Conservation (phyloP, 2,888 invertebrate genomes). For the Colletes collaris region DNA sequence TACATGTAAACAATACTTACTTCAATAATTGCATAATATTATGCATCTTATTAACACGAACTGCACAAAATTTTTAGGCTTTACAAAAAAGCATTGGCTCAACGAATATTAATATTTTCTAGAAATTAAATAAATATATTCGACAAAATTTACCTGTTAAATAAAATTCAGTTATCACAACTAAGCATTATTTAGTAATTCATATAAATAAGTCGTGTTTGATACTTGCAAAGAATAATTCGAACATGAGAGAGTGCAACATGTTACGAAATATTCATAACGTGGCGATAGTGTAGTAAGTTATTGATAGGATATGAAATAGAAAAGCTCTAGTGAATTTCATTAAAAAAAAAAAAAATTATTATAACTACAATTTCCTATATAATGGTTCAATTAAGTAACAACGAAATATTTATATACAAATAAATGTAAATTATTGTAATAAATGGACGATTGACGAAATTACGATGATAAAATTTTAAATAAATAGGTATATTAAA, state of each 20-base stretch:
- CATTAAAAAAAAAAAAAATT: not conserved
- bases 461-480: not conserved
- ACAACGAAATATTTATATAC: no score
- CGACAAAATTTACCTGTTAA: not conserved
- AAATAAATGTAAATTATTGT: not conserved
- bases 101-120: not conserved
- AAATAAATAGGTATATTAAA: not conserved
- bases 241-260: not conserved
- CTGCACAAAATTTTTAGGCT: not conserved
- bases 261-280: not conserved
- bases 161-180: not conserved
- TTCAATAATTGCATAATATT: not conserved
- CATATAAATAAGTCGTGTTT: not conserved
- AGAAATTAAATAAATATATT: not conserved
- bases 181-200: not conserved
- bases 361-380: not conserved
- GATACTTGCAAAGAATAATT: not conserved
- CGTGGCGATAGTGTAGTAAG: not conserved
- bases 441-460: not conserved
- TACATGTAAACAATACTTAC: not conserved
- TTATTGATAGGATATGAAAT: not conserved
- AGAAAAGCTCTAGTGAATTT: conserved; percentile 3
- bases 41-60: not conserved
- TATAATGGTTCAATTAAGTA: not conserved
- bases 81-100: not conserved